phyloP scores from a whole-genome alignment of 1,140 invertebrate species.

The Scaptomyza pallida region DNA sequence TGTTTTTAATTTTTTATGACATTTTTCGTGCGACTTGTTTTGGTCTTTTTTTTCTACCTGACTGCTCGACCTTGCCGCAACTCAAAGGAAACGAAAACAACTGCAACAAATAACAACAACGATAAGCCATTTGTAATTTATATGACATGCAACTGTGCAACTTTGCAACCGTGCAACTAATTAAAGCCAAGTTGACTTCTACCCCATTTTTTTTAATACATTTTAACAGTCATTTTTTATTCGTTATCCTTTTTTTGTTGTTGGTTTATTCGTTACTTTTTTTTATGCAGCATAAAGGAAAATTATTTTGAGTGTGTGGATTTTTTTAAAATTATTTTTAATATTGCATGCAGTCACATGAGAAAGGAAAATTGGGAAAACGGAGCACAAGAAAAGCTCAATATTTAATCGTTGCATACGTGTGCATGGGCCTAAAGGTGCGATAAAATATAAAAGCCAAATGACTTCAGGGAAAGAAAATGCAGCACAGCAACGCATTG shows the following conservation, averaged over 20 bases:
- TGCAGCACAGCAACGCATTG: constrained; percentile 18
- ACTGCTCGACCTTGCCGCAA: constrained; percentile 54
- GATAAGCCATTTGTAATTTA: constrained; percentile 64
- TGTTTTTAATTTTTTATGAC: constrained; percentile 46
- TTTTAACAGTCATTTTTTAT: not conserved
- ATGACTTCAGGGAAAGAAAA: not conserved
- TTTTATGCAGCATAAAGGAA: constrained; percentile 16
- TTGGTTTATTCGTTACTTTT: constrained; percentile 2
- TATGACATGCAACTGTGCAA: constrained; percentile 67
- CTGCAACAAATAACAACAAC: constrained; percentile 17
- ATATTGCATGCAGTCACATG: constrained; percentile 24
- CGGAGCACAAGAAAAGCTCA: constrained; percentile 3
- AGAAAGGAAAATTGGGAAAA: not conserved
- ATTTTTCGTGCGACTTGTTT: constrained; percentile 36
- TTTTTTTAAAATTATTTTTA: constrained; percentile 27
- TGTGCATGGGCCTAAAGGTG: constrained; percentile 32
- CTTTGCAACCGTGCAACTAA: constrained; percentile 52
- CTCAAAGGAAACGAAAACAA: not conserved
- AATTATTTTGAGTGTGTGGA: constrained; percentile 18
- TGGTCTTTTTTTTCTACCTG: too few species aligned
- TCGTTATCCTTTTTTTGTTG: too few species aligned
- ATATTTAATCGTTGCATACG: constrained; percentile 8
- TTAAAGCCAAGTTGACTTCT: constrained; percentile 48
- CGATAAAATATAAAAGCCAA: constrained; percentile 36
- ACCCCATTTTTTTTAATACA: not conserved